Evolutionary conservation across 2,113 vertebrate genomes (phyloP).

Genomic region (Amphiprion ocellaris): DNA sequence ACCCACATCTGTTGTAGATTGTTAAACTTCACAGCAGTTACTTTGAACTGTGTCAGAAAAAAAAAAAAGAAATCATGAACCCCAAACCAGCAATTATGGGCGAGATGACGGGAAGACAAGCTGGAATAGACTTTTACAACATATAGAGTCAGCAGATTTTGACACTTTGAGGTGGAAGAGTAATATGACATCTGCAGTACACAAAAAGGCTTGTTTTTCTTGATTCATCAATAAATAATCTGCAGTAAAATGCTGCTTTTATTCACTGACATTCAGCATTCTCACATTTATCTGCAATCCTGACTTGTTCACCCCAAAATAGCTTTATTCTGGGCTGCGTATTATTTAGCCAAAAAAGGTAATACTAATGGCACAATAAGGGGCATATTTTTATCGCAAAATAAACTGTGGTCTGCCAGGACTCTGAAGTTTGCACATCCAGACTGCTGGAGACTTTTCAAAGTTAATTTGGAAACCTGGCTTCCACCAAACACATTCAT

Average conservation of each 20-base stretch:
- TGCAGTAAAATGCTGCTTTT: not conserved
- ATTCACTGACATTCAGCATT: not conserved
- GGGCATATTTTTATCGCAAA: constrained; percentile 27
- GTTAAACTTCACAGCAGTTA: constrained; percentile 41
- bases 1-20: constrained; percentile 57
- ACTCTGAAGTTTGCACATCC: constrained; percentile 11
- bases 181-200: not conserved
- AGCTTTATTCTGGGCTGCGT: constrained; percentile 24
- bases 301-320: not conserved
- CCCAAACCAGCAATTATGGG: constrained; percentile 26
- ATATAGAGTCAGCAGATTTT: constrained; percentile 25
- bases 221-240: too few species aligned
- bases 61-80: constrained; percentile 9
- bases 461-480: constrained; percentile 40
- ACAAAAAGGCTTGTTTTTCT: not conserved
- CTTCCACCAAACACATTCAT: not conserved
- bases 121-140: constrained; percentile 26
- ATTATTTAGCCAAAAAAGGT: constrained; percentile 57
- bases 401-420: constrained; percentile 16
- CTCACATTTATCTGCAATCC: not conserved
- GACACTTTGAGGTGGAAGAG: not conserved
- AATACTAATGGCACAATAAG: not conserved
- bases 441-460: constrained; percentile 34
- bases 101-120: constrained; percentile 29
- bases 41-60: constrained; percentile 13